Evolutionary conservation across 30 jellyfish, hydroid and myxozoan species (phyloP).

Genomic region (Turritopsis dohrnii): DNA sequence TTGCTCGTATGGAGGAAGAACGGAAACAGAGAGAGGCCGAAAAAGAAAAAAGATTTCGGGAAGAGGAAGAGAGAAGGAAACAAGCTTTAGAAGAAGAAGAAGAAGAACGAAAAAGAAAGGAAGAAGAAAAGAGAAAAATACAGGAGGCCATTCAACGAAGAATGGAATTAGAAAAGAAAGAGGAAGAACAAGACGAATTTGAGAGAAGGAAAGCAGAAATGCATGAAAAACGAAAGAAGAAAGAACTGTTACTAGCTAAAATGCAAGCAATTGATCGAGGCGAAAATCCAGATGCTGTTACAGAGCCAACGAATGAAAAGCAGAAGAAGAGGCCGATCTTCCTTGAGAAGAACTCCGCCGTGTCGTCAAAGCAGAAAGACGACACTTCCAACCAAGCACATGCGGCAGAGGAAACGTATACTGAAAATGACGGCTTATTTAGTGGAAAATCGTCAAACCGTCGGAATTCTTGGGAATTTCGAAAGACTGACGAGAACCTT

Average conservation of each 20-base stretch:
- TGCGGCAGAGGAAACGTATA: neutral
- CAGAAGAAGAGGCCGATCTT: conserved; percentile 59
- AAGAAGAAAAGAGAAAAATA: conserved; percentile 1
- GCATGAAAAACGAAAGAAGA: conserved; percentile 49
- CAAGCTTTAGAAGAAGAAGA: conserved; percentile 22
- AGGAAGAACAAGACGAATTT: conserved; percentile 1
- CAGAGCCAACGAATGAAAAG: neutral
- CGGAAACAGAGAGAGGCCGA: conserved; percentile 7
- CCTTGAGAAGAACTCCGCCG: conserved; percentile 33
- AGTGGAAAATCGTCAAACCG: conserved; percentile 23
- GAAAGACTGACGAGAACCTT: conserved; percentile 52
- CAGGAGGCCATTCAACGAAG: neutral
- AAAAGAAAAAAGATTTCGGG: conserved; percentile 17
- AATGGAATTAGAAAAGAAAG: neutral
- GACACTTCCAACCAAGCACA: conserved; percentile 7
- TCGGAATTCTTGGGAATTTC: conserved; percentile 33
- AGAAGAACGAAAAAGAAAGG: conserved; percentile 1
- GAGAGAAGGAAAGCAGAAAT: conserved; percentile 14
- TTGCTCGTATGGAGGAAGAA: conserved; percentile 12
- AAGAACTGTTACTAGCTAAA: conserved; percentile 62
- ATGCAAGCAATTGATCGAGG: conserved; percentile 73
- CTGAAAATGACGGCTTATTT: conserved; percentile 11
- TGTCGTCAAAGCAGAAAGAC: neutral
- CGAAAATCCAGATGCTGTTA: conserved; percentile 21
- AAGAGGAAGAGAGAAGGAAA: conserved; percentile 24